Evolutionary conservation across 1,140 invertebrate species (phyloP).

Genomic region (Zaprionus africanus): DNA sequence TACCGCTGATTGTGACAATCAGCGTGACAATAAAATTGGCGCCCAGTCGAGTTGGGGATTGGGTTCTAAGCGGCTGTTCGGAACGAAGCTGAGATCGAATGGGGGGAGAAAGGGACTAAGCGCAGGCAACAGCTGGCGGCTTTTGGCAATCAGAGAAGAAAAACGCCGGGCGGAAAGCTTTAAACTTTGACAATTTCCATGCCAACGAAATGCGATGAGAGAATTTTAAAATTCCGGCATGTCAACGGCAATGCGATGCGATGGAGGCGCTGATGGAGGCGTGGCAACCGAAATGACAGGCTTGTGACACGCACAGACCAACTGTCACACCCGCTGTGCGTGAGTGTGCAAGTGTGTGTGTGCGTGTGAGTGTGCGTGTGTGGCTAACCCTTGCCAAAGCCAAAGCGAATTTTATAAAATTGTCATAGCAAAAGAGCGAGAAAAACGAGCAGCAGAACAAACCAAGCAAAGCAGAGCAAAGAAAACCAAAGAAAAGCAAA

Average conservation of each 20-base stretch:
- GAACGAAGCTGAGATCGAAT: conserved; percentile 6
- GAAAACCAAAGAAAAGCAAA: conserved; percentile 43
- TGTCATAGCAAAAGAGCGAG: conserved; percentile 52
- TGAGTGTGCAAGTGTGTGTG: conserved; percentile 24
- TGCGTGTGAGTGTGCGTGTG: conserved; percentile 26
- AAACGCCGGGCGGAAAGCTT: conserved; percentile 47
- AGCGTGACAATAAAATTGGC: conserved; percentile 77
- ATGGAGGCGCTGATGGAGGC: conserved; percentile 37
- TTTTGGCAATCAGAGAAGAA: conserved; percentile 41
- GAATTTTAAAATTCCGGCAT: conserved; percentile 79
- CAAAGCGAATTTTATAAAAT: conserved; percentile 71
- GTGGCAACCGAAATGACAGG: conserved; percentile 73
- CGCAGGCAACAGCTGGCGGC: conserved; percentile 66
- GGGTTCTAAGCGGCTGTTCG: not conserved
- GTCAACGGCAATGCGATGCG: conserved; percentile 45
- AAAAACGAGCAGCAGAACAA: conserved; percentile 10
- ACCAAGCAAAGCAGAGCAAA: conserved; percentile 22
- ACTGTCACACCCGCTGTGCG: conserved; percentile 71
- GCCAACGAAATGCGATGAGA: conserved; percentile 63
- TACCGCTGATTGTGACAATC: conserved; percentile 81
- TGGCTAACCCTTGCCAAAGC: conserved; percentile 74
- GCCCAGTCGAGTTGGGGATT: conserved; percentile 46
- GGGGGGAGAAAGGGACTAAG: conserved; percentile 34
- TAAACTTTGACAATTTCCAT: conserved; percentile 79
- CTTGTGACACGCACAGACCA: conserved; percentile 79